These are phyloP conservation scores for Tamandua tetradactyla DNA, from an alignment of 2,797 vertebrate genomes.

Conservation along the genomic window DNA sequence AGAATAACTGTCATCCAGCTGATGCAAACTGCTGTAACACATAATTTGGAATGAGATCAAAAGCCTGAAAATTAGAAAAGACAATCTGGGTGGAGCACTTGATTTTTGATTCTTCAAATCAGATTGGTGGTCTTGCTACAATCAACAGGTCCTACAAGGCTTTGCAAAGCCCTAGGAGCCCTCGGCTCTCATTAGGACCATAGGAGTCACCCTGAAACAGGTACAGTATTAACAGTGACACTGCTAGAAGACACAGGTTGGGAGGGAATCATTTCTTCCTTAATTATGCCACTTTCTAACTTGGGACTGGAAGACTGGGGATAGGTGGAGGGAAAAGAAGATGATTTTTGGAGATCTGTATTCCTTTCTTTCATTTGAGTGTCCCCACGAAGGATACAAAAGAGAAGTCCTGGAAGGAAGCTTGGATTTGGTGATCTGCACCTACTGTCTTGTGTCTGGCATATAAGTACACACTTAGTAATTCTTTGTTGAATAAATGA, in stretches of 20 bases:
- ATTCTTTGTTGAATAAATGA: background rate
- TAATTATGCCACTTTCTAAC: background rate
- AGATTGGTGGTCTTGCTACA: constrained; percentile 43
- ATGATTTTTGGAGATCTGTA: background rate
- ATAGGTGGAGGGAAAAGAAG: background rate
- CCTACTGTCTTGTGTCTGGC: background rate
- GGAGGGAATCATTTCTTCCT: background rate
- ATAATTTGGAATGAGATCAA: constrained; percentile 74
- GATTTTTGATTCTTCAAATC: constrained; percentile 46
- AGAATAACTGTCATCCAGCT: background rate
- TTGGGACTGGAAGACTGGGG: background rate
- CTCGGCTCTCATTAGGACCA: constrained; percentile 69
- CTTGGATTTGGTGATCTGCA: background rate
- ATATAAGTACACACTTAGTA: background rate
- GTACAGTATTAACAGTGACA: background rate
- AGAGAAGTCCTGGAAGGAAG: background rate
- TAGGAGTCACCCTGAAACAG: constrained; percentile 48
- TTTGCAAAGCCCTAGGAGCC: constrained; percentile 49
- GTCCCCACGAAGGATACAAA: background rate
- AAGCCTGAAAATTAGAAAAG: constrained; percentile 73
- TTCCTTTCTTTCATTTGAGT: background rate
- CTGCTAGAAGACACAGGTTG: background rate
- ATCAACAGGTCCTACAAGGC: constrained; percentile 48
- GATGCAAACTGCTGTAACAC: constrained; percentile 64
- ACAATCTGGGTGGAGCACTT: constrained; percentile 50